Conservation (phyloP, 2,888 invertebrate species). For the Oscheius sp. region DNA sequence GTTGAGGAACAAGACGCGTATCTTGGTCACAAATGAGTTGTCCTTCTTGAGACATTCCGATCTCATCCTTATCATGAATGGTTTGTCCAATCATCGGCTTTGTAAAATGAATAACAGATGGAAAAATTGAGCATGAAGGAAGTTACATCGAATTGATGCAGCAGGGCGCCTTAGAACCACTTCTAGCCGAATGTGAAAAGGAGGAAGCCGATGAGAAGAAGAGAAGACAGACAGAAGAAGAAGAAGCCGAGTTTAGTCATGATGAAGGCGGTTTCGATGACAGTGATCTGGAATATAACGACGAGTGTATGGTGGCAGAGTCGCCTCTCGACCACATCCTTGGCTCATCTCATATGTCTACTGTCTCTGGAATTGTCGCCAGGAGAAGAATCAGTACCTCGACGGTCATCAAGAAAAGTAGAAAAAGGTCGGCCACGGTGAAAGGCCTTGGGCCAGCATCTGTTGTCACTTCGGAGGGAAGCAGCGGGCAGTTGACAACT, state of each 20-base stretch:
- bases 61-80: conserved; percentile 87
- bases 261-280: conserved; percentile 53
- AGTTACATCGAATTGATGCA: conserved; percentile 67
- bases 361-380: conserved; percentile 69
- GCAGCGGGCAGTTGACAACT: conserved; percentile 60
- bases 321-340: conserved; percentile 62
- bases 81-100: conserved; percentile 43
- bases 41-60: conserved; percentile 92
- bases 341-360: conserved; percentile 69
- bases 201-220: conserved; percentile 52
- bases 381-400: conserved; percentile 48
- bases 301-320: conserved; percentile 50
- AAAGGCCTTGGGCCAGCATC: conserved; percentile 29
- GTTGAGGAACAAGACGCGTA: conserved; percentile 80
- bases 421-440: conserved; percentile 52
- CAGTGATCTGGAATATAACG: conserved; percentile 62
- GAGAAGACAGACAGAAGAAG: conserved; percentile 48
- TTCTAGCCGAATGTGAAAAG: conserved; percentile 67
- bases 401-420: conserved; percentile 39
- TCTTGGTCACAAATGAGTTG: conserved; percentile 94
- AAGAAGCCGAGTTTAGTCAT: conserved; percentile 47
- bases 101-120: conserved; percentile 48
- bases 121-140: conserved; percentile 65
- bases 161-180: conserved; percentile 65
- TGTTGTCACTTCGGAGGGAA: conserved; percentile 34